phyloP scores from a whole-genome alignment of 2,113 vertebrate species.

The Cheirogaleus medius region DNA sequence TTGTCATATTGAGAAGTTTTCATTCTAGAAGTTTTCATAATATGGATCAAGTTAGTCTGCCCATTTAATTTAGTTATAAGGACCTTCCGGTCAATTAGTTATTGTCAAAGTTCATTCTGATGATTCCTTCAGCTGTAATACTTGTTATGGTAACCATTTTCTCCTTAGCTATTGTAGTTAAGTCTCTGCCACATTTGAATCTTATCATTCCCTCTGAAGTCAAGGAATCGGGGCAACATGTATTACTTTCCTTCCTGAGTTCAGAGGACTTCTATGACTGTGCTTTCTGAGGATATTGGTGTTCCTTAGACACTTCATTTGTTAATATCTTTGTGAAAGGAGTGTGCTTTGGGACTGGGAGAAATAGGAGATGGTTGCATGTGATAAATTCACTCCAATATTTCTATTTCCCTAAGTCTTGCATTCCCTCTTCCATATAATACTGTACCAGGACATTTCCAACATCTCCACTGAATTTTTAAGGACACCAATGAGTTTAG shows the following conservation, averaged over 20 bases:
- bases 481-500: neutral
- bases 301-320: neutral
- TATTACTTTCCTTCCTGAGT: neutral
- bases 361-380: neutral
- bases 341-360: neutral
- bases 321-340: neutral
- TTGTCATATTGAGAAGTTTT: neutral
- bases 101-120: neutral
- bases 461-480: neutral
- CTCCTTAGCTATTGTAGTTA: neutral
- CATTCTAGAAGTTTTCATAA: constrained; percentile 8
- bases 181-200: neutral
- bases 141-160: neutral
- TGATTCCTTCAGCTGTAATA: neutral
- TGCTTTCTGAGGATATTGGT: neutral
- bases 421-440: neutral
- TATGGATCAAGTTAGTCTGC: neutral
- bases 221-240: neutral
- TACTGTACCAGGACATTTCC: neutral
- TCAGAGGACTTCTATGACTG: neutral
- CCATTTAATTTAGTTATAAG: constrained; percentile 10
- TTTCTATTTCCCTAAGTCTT: neutral
- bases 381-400: neutral
- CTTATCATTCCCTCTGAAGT: neutral
- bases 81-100: neutral